phyloP scores from a whole-genome alignment of 1,140 invertebrate genomes.

The Monochamus saltuarius region DNA sequence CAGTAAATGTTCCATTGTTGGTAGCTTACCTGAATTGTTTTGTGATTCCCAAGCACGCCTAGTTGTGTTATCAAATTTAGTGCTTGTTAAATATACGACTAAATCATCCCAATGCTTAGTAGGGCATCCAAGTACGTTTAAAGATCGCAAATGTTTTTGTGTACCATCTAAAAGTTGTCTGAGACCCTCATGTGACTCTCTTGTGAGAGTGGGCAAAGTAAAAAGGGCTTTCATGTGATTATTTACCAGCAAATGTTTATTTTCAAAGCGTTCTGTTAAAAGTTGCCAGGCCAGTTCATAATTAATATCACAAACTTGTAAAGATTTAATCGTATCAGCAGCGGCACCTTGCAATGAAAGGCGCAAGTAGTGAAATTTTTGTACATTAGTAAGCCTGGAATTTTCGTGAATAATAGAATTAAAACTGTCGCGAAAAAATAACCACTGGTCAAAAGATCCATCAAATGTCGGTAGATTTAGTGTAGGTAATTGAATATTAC shows the following conservation, averaged over 20 bases:
- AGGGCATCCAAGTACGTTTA: conserved; percentile 20
- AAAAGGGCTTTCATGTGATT: conserved; percentile 29
- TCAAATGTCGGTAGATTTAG: conserved; percentile 41
- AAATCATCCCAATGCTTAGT: conserved; percentile 25
- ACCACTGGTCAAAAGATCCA: conserved; percentile 40
- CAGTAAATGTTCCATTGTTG: conserved; percentile 15
- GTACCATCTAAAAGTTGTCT: conserved; percentile 16
- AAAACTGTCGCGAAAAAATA: conserved; percentile 44
- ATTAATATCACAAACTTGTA: conserved; percentile 39
- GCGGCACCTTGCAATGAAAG: conserved; percentile 42
- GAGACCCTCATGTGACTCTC: conserved; percentile 21
- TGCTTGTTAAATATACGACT: conserved; percentile 26
- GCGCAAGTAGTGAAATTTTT: conserved; percentile 46
- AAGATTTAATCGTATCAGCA: conserved; percentile 33
- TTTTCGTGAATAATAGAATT: conserved; percentile 41
- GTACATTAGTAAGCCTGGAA: conserved; percentile 25
- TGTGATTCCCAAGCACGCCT: conserved; percentile 33
- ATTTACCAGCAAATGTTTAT: conserved; percentile 35
- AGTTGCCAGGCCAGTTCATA: conserved; percentile 43
- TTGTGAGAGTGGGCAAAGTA: conserved; percentile 12
- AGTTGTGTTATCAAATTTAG: conserved; percentile 33
- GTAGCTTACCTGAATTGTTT: conserved; percentile 8
- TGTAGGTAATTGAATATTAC: conserved; percentile 24
- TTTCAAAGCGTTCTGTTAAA: conserved; percentile 44
- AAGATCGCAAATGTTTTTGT: conserved; percentile 19